Percentiles rank a stretch among this genome's conserved stretches.
Conservation (phyloP, 2,888 invertebrate genomes). For the Osedax fenrisi region DNA sequence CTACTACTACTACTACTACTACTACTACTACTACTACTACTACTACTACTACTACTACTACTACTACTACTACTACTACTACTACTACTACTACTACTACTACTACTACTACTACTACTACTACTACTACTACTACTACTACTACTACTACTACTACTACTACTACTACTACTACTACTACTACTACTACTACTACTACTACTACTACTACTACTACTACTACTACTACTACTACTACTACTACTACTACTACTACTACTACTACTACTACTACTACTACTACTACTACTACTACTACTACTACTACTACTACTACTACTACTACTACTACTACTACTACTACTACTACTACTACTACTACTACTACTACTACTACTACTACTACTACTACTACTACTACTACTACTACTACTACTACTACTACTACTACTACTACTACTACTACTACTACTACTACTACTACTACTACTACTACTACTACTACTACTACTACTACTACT, state of each 20-base stretch:
- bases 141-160: not conserved
- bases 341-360: not conserved
- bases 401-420: not conserved
- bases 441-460: not conserved
- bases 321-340: not conserved
- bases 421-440: not conserved
- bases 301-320: not conserved
- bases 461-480: not conserved
- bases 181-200: not conserved
- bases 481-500: not conserved
- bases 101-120: not conserved
- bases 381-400: not conserved
- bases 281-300: not conserved
- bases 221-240: not conserved
- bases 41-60: slow-evolving; percentile 24
- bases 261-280: not conserved
- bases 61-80: slow-evolving; percentile 12
- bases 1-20: slow-evolving; percentile 16
- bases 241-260: not conserved
- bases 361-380: not conserved
- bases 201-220: not conserved
- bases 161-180: not conserved
- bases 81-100: not conserved
- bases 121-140: not conserved
- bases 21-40: slow-evolving; percentile 14